Base-by-base conservation (phyloP, 2,888 invertebrate species). In the Didymodactylos carnosus region DNA sequence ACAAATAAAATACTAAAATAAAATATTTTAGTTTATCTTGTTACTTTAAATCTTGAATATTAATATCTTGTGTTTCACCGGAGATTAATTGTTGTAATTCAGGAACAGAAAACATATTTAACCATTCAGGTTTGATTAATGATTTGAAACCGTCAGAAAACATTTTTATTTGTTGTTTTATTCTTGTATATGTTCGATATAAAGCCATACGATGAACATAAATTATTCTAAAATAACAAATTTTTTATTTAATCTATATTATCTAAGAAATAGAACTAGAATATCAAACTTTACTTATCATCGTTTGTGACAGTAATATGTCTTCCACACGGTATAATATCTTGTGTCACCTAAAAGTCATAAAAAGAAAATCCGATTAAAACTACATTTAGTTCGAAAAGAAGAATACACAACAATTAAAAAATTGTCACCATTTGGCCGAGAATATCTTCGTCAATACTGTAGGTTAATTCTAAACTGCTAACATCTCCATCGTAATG, bases 161-260 rank as follows among this genome's bases (percentile, higher is more conserved):
- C 11, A 95, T 93, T 70, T 90, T 88, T 0, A 94, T 94, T 84
- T 99, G 98, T 78, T 95, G 93, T 80, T 91, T 91, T 77, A 98
- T 98, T 86, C 97, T 97, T 13, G 91, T 89, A 82, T 95, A 92
- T 92, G 99, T 95, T 77, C 94, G 89, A 83, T 95, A 97, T 84
- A 94, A 93, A 0, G 98, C 98, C 82, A 84, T 82, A 80, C 92
- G 86, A 83, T 98, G 98, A 73, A 98, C 93, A 83, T 99, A 98
- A 81, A 92, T 91, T 78, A 99, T 94, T 85, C 92, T 92, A 84
- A 74, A 87, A 78, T 75, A 13, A 25, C 5, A 3, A 41, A 72
- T 1, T 35, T 39, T 27, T 39, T 39, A 23, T 29, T 43, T n/a
- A 27, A 8, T 25, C 2, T 11, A 39, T 27, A 40, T 43, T 70